These are phyloP conservation scores for Neosalanx taihuensis DNA, from an alignment of 2,797 vertebrate species.

Conservation along the genomic window DNA sequence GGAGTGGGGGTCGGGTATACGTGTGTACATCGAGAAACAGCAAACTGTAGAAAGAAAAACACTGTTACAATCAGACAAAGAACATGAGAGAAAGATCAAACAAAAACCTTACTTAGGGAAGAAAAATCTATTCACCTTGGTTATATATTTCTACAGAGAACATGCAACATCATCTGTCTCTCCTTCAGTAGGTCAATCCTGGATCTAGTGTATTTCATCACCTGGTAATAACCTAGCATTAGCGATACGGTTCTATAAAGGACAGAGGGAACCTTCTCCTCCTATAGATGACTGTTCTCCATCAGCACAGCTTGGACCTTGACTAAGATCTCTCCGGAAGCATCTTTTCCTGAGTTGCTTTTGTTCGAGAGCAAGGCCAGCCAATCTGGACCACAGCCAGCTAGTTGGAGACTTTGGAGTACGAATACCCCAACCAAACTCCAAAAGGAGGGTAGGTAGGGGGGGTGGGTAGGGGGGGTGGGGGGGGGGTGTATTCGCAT, in stretches of 20 bases:
- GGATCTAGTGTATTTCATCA: slow-evolving; percentile 23
- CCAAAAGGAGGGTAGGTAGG: too few species aligned
- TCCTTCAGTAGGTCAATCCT: background rate
- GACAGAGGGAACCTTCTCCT: background rate
- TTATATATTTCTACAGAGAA: background rate
- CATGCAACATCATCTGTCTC: background rate
- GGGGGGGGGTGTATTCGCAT: slow-evolving; percentile 22
- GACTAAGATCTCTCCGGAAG: slow-evolving; percentile 18
- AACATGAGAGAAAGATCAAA: too few species aligned
- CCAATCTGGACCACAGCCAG: slow-evolving; percentile 26
- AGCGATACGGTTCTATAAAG: background rate
- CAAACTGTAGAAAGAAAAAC: background rate
- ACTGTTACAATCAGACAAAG: too few species aligned
- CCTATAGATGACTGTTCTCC: slow-evolving; percentile 1
- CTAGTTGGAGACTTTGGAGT: slow-evolving; percentile 13
- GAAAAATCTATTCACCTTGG: too few species aligned
- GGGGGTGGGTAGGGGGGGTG: too few species aligned
- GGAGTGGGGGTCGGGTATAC: background rate
- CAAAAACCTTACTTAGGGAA: too few species aligned
- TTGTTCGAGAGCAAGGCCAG: slow-evolving; percentile 27
- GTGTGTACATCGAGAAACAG: background rate
- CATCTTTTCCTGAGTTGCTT: slow-evolving; percentile 12
- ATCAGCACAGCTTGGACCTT: slow-evolving; percentile 5
- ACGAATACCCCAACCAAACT: slow-evolving; percentile 20
- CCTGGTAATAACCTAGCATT: slow-evolving; percentile 20